Base-by-base conservation (phyloP, 2,113 vertebrate species). In the Heliornis fulica region DNA sequence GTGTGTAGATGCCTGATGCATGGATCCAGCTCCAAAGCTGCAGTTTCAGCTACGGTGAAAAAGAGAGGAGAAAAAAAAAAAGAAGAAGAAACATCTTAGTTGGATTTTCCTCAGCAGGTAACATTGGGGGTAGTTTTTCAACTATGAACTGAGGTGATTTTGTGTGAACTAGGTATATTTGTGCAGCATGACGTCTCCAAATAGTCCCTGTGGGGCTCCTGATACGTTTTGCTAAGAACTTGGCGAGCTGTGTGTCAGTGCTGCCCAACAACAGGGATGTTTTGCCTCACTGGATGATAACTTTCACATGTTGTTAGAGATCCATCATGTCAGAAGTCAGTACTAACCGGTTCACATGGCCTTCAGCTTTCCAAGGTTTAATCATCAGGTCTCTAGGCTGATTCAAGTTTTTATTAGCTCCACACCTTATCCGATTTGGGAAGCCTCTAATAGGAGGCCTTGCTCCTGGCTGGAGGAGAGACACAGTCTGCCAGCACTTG, bases 101-200 rank as follows among this genome's bases (percentile, higher is more conserved):
- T 51, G 76, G 43, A 29, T 87, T 89, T 93, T 90, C 72, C 80
- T 68, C 56, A 75, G 57, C 59, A 92, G 94, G 92, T 93, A 90
- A 90, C 2, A 1, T 19, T 32, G 28, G 41, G 46, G 43, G 15
- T 74, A 2, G 11, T 54, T 87, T 57, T 43, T 32, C 20, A 71
- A 51, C 65, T 57, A 38, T 63, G n/a, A 83, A 32, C 15, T 10
- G 71, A 75, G 76, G 22, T 38, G 60, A 41, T 88, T 89, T 63
- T 69, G 63, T 75, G 64, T 64, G 79, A 66, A 7, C 11, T 80
- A 36, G 54, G 51, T 54, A 3, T 63, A 14, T 85, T 79, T 94
- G 79, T 43, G 43, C 43, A 45, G 56, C 48, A 51, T 60, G 92
- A 83, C 48, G 43, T 81, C 68, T 45, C 40, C 40, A 66, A 38